A percentile compares a stretch with the other conserved stretches of the same genome.
phyloP scores from a whole-genome alignment of 2,113 vertebrate genomes.

The Microtus richardsoni region DNA sequence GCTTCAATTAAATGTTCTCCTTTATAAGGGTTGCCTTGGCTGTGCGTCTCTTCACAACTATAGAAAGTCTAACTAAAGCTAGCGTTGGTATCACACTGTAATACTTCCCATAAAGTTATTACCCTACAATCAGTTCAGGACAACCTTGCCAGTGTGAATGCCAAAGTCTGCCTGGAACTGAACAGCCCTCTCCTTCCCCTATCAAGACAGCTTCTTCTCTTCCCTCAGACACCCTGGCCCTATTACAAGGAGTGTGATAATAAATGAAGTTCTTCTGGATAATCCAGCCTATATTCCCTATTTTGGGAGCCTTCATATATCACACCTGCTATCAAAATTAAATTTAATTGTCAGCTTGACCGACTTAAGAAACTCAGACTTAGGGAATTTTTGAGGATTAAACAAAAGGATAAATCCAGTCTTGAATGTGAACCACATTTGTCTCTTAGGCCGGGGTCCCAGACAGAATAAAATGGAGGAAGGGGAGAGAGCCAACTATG shows the following conservation, averaged over 20 bases:
- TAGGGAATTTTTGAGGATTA: background rate
- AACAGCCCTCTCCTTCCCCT: background rate
- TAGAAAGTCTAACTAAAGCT: background rate
- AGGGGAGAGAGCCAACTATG: background rate
- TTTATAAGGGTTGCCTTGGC: background rate
- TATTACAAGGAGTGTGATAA: background rate
- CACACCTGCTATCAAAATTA: background rate
- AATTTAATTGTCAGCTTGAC: background rate
- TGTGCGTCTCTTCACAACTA: background rate
- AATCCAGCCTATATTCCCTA: background rate
- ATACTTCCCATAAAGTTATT: background rate
- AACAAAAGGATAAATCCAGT: background rate
- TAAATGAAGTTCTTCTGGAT: background rate
- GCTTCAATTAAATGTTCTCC: background rate
- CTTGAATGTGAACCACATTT: background rate
- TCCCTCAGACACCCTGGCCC: background rate
- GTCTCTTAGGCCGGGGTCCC: too few relatives aligned
- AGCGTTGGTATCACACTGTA: background rate
- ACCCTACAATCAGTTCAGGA: background rate
- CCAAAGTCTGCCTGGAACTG: background rate
- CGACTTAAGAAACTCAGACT: too few relatives aligned
- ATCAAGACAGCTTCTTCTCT: background rate
- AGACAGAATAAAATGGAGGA: background rate
- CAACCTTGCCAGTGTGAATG: background rate
- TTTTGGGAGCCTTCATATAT: too few relatives aligned